phyloP scores from a whole-genome alignment of 2,113 vertebrate species.

The Egretta garzetta region DNA sequence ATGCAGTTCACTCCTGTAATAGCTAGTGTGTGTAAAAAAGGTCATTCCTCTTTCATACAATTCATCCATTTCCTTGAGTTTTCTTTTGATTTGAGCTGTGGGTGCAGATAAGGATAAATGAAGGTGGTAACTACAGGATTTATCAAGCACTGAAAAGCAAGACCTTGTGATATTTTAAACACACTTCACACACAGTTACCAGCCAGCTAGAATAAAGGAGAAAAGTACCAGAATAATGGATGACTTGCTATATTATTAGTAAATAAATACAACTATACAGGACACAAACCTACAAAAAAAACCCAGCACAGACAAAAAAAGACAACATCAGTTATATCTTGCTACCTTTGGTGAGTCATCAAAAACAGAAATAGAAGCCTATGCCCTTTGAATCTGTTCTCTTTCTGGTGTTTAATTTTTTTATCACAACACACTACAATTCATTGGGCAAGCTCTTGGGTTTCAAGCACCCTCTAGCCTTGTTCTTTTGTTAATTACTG shows the following conservation, averaged over 20 bases:
- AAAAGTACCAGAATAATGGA: not conserved
- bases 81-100: not conserved
- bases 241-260: not conserved
- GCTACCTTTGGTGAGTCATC: not conserved
- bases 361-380: not conserved
- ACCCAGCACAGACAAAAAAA: not conserved
- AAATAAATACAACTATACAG: not conserved
- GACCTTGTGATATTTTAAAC: not conserved
- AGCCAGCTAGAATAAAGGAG: not conserved
- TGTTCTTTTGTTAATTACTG: not conserved
- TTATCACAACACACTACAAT: not conserved
- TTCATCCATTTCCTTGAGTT: not conserved
- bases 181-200: not conserved
- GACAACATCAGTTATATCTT: not conserved
- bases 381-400: not conserved
- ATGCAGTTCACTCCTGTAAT: not conserved
- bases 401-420: not conserved
- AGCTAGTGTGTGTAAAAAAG: not conserved
- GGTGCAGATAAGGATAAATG: not conserved
- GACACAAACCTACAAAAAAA: not conserved
- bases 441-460: not conserved
- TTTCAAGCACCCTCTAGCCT: not conserved
- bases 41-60: not conserved
- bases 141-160: not conserved
- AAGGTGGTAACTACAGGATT: not conserved